phyloP scores from a whole-genome alignment of 2,888 invertebrate genomes.

The Monochamus alternatus region DNA sequence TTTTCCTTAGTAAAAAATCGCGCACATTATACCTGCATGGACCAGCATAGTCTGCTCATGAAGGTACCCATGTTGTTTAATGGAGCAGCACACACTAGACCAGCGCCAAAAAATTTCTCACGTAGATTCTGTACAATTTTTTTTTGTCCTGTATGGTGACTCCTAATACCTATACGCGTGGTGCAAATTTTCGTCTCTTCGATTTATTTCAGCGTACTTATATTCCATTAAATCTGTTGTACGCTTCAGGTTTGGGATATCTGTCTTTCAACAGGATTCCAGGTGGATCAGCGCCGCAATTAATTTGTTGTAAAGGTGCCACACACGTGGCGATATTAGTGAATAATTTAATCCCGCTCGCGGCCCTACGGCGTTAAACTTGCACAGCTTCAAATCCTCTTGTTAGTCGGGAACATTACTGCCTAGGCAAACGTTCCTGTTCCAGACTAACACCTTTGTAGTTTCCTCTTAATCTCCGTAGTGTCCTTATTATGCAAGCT shows the following conservation, averaged over 20 bases:
- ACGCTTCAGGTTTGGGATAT: not conserved
- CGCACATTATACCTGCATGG: too few relatives aligned
- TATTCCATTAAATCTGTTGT: too few relatives aligned
- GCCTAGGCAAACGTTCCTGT: conserved; percentile 12
- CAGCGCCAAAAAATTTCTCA: too few relatives aligned
- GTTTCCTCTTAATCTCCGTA: conserved; percentile 26
- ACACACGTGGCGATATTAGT: conserved; percentile 22
- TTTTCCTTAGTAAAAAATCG: too few relatives aligned
- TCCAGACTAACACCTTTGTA: conserved; percentile 24
- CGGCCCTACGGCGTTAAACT: conserved; percentile 8
- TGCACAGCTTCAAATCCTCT: conserved; percentile 23
- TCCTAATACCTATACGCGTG: too few relatives aligned
- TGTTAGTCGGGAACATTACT: not conserved
- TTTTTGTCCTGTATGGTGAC: too few relatives aligned
- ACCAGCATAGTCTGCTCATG: too few relatives aligned
- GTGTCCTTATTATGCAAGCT: conserved; percentile 28
- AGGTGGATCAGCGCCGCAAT: not conserved
- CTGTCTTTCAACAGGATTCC: not conserved
- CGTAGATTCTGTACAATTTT: too few relatives aligned
- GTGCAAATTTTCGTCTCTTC: too few relatives aligned
- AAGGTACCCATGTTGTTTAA: too few relatives aligned
- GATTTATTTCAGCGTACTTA: too few relatives aligned
- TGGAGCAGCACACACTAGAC: too few relatives aligned
- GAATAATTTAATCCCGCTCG: conserved; percentile 19
- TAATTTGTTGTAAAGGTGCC: conserved; percentile 15